These are phyloP conservation scores for Bufo gargarizans DNA, from an alignment of 2,113 vertebrate species.

Conservation along the genomic window DNA sequence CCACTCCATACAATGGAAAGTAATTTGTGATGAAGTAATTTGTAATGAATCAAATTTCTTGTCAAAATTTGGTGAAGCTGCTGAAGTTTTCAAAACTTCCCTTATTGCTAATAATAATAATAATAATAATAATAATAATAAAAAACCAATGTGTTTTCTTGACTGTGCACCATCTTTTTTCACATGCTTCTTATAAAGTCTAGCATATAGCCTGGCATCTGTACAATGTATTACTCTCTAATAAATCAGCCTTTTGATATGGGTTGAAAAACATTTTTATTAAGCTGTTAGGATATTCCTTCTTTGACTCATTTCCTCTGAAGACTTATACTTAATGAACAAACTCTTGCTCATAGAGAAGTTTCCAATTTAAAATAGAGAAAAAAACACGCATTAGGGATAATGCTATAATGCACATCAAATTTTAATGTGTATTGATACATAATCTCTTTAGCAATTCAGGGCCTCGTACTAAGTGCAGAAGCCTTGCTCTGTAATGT, in stretches of 20 bases:
- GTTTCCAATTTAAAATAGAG: constrained; percentile 60
- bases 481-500: constrained; percentile 4
- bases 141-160: neutral
- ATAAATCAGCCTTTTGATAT: constrained; percentile 27
- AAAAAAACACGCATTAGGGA: constrained; percentile 71
- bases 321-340: constrained; percentile 33
- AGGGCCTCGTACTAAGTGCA: constrained; percentile 59
- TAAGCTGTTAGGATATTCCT: neutral
- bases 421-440: constrained; percentile 78
- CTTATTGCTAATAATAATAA: too few species aligned
- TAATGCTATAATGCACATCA: constrained; percentile 71
- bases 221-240: neutral
- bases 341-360: constrained; percentile 56
- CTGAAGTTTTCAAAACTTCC: too few species aligned
- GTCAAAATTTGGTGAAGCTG: too few species aligned
- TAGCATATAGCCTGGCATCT: neutral
- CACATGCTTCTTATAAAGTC: neutral
- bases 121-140: neutral
- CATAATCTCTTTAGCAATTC: constrained; percentile 67
- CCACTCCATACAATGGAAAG: too few species aligned
- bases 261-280: neutral
- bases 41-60: too few species aligned
- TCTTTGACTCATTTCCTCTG: constrained; percentile 41
- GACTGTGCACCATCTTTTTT: neutral
- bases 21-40: too few species aligned